phyloP scores from a whole-genome alignment of 2,113 vertebrate species.

The Carassius gibelio region DNA sequence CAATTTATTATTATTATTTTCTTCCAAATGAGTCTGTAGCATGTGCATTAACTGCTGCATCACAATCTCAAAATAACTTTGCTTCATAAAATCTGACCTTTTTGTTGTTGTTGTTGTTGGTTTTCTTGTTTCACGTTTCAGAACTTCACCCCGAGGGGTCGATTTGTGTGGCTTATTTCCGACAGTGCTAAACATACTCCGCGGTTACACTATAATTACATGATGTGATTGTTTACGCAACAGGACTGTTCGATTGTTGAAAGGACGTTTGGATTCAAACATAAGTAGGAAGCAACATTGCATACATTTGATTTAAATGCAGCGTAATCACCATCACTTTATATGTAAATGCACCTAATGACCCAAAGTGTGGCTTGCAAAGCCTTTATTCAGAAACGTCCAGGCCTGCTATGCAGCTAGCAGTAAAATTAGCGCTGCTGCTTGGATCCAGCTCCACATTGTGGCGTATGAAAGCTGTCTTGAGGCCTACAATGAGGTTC shows the following conservation, averaged over 20 bases:
- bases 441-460: conserved; percentile 18
- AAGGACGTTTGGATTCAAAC: background rate
- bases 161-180: conserved; percentile 10
- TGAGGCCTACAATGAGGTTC: conserved; percentile 55
- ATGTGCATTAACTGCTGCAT: background rate
- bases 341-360: background rate
- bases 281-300: background rate
- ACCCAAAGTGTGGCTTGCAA: background rate
- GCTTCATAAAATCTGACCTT: background rate
- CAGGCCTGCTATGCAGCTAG: background rate
- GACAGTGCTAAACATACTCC: background rate
- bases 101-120: background rate
- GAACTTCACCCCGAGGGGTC: background rate
- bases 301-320: background rate
- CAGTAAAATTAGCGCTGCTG: conserved; percentile 11
- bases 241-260: background rate
- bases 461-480: conserved; percentile 33
- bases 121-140: background rate
- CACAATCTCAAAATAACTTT: background rate
- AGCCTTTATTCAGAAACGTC: background rate
- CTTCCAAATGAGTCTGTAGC: background rate
- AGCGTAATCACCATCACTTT: background rate
- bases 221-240: background rate
- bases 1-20: background rate
- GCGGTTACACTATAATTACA: background rate